Evolutionary conservation across 2,888 invertebrate species (phyloP), one percentile per base, ranked within the genome.

Genomic region (Oscheius myriophilus): DNA sequence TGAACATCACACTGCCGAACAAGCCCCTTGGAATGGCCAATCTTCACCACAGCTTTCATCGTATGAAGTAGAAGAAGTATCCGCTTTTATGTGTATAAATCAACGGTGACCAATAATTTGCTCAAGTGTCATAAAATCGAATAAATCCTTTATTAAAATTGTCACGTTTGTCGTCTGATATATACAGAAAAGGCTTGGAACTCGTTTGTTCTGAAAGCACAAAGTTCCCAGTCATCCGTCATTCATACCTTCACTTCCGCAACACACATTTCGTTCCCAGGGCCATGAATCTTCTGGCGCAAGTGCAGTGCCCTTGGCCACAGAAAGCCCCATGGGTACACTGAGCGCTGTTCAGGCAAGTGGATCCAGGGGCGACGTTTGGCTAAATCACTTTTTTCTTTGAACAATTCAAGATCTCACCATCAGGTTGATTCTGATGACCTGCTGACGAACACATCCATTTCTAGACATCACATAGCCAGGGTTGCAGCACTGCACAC

Each of bases 11-110:
- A 6, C 70, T 82, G 12, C 84, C 86, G 1, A 81, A 70, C 66
- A 82, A 84, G 46, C 85, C 85, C 11, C 73, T 85, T 1, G 85
- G 85, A 4, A 78, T 79, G 66, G 82, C 82, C 16, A 83, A 83
- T 53, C 71, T 84, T 52, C 80, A 49, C 26, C 52, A 45, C 39
- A 64, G 63, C 39, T 45, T 52, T 25, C 41, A 39, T 18, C 33
- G 33, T 6, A 33, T 33, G 33, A 33, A 33, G 9, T 33, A 33
- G 33, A 33, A 33, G 3, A n/a, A n/a, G n/a, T n/a, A n/a, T n/a
- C n/a, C n/a, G n/a, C n/a, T n/a, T 33, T 33, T 33, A 33, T 33
- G 33, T 33, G 33, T 33, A 33, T 33, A 6, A 6, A 33, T 6
- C 4, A 33, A 33, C 33, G 33, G 33, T 33, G 33, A 33, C 23